Base-by-base conservation (phyloP, 2,888 invertebrate species). In the Holacanthella duospinosa region DNA sequence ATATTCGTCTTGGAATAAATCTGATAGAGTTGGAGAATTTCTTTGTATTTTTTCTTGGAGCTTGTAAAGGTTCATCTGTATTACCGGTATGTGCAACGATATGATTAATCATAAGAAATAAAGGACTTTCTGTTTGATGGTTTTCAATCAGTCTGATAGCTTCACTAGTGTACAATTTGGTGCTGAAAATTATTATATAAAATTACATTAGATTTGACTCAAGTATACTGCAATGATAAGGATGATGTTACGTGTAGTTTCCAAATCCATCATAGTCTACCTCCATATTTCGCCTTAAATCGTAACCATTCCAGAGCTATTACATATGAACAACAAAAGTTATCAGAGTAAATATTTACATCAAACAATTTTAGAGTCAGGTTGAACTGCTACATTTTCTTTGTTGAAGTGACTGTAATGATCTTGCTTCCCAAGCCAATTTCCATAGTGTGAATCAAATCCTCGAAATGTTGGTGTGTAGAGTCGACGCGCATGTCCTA, bases 381-480 rank as follows among this genome's bases (percentile, higher is more conserved):
- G 36, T 25, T 53, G 55, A 25, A 12, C 16, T 12, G 9, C 36
- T 12, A 69, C 70, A 60, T 64, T 62, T 48, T 73, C 72, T 9
- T 59, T 56, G 16, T 66, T 60, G 6, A 76, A 76, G 75, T 87
- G 86, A 64, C 82, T 82, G 75, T 85, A 89, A 75, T 89, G 91
- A 76, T 89, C 89, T 57, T 85, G 81, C 66, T 82, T 84, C 0
- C 88, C 88, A 56, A 86, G 85, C 78, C 86, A 85, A 78, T 86
- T 88, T 19, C 91, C 91, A 72, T 86, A 85, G 76, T 88, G 88
- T 3, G 85, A 82, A 74, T 89, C 86, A 75, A 90, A 92, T 3
- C 91, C 91, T 60, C 90, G 81, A 61, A 80, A 81, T 1, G 83
- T 83, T 0, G 90, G 91, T 1, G 87, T 83, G 75, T 84, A 89